These are phyloP conservation scores for Palloptera scutellata DNA, from an alignment of 2,888 invertebrate genomes.

Conservation along the genomic window DNA sequence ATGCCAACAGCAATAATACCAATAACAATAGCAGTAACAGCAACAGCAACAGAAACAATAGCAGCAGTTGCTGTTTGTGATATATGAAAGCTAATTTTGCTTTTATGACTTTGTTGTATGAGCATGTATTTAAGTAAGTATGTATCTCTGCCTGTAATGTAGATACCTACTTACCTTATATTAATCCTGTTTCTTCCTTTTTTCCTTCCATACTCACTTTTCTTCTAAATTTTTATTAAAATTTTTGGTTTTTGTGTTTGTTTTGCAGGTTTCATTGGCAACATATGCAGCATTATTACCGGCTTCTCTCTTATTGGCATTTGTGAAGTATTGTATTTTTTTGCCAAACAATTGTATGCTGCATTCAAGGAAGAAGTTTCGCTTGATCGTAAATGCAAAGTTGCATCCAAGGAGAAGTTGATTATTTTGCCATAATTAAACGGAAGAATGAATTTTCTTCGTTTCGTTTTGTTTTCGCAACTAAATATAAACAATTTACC, in stretches of 20 bases:
- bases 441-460: not conserved
- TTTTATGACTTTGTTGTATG: conserved; percentile 28
- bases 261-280: conserved; percentile 71
- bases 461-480: no score
- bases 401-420: conserved; percentile 7
- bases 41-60: not conserved
- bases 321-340: conserved; percentile 70
- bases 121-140: no score
- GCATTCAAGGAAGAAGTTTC: conserved; percentile 47
- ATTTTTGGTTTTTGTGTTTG: conserved; percentile 9
- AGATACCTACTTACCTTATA: not conserved
- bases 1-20: no score
- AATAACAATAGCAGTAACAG: not conserved
- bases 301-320: conserved; percentile 72
- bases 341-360: conserved; percentile 64
- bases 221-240: conserved; percentile 20
- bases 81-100: conserved; percentile 25
- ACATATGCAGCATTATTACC: conserved; percentile 71
- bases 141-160: no score
- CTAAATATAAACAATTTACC: no score
- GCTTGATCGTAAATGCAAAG: conserved; percentile 35
- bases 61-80: conserved; percentile 10
- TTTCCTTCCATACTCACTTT: conserved; percentile 18
- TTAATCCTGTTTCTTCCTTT: conserved; percentile 10
- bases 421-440: conserved; percentile 36